A percentile compares a stretch with the other conserved stretches of the same genome.
phyloP scores from a whole-genome alignment of 2,888 invertebrate genomes.

The Xylophagus ater region DNA sequence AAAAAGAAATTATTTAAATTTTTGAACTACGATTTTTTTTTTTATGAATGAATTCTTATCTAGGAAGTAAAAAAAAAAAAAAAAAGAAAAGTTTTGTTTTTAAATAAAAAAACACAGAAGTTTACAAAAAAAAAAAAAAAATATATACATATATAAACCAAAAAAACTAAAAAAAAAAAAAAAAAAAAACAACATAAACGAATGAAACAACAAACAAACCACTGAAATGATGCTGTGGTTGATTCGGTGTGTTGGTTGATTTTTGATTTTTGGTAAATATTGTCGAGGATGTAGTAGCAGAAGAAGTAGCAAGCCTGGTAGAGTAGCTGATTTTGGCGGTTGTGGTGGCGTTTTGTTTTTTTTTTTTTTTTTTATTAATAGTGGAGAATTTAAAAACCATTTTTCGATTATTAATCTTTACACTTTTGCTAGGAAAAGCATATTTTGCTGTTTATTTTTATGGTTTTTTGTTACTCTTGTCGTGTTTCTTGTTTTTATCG shows the following conservation, averaged over 20 bases:
- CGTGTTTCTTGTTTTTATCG: no score
- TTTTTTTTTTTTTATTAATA: slow-evolving; percentile 3
- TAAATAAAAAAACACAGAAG: not conserved
- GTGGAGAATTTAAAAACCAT: not conserved
- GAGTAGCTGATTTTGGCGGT: slow-evolving; percentile 6
- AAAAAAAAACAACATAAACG: slow-evolving; percentile 12
- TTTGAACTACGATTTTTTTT: no score
- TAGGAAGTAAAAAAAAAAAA: not conserved
- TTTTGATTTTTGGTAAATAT: no score
- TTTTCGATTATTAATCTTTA: not conserved
- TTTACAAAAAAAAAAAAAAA: not conserved
- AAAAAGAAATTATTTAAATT: no score
- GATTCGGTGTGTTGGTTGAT: slow-evolving; percentile 20
- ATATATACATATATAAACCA: slow-evolving; percentile 4
- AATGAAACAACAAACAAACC: slow-evolving; percentile 24
- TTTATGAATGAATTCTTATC: not conserved
- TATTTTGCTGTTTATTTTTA: no score
- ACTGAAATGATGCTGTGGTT: slow-evolving; percentile 23
- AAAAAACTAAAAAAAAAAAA: slow-evolving; percentile 7
- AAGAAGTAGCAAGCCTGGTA: slow-evolving; percentile 14
- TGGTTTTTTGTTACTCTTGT: no score
- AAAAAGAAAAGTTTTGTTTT: not conserved
- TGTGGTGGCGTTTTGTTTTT: slow-evolving; percentile 10
- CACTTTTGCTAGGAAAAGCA: not conserved
- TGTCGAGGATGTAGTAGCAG: slow-evolving; percentile 14